A percentile compares a stretch with the other conserved stretches of the same genome.
These are phyloP conservation scores for Patella depressa DNA, from an alignment of 2,888 invertebrate genomes.

Conservation along the genomic window DNA sequence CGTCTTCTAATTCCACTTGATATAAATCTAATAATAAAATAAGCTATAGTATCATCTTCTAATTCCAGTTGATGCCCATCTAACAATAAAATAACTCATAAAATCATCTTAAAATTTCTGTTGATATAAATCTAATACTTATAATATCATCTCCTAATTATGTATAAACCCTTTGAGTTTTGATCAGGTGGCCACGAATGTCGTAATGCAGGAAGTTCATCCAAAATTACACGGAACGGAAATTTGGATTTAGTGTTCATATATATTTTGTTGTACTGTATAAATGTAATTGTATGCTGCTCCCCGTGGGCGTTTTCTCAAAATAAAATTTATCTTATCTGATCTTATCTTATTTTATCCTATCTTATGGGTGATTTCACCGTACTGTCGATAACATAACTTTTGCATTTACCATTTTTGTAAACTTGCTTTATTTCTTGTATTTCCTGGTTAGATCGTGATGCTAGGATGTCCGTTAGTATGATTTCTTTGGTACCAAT, in stretches of 20 bases:
- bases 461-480: conserved; percentile 49
- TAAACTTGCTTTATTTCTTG: conserved; percentile 43
- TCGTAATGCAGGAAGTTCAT: too few species aligned
- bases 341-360: too few species aligned
- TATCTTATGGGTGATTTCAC: too few species aligned
- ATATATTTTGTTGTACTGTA: too few species aligned
- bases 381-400: too few species aligned
- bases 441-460: conserved; percentile 42
- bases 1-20: conserved; percentile 45
- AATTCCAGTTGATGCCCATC: conserved; percentile 36
- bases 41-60: conserved; percentile 43
- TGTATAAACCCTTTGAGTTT: background rate
- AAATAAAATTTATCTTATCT: too few species aligned
- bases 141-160: conserved; percentile 39
- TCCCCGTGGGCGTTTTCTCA: too few species aligned
- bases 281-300: too few species aligned
- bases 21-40: conserved; percentile 24
- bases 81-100: conserved; percentile 11
- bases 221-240: too few species aligned
- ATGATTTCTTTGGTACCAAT: conserved; percentile 47
- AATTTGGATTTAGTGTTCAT: too few species aligned
- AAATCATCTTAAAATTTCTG: conserved; percentile 48
- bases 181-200: too few species aligned
- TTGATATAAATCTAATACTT: conserved; percentile 29
- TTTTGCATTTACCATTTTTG: conserved; percentile 37